Base-by-base conservation (phyloP, 2,113 vertebrate species). In the Hydrolagus affinis region DNA sequence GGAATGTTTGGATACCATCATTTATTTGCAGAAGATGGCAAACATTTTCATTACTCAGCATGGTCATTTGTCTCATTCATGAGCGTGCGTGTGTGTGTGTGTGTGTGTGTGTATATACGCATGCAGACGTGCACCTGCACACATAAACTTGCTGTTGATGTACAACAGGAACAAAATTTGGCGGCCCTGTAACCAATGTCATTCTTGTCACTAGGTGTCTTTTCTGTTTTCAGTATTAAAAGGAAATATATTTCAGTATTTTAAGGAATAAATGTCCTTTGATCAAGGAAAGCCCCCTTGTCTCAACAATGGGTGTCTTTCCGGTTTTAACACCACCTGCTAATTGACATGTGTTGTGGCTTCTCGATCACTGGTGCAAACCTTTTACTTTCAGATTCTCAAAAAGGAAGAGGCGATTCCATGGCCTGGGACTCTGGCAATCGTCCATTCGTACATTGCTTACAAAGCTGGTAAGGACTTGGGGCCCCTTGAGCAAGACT, bases 351-450 rank as follows among this genome's bases (percentile, higher is more conserved):
- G 85, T 87, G 32, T 25, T 74, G 88, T 87, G 86, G 44, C 44
- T 14, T 86, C n/a, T n/a, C 15, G 68, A 7, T 68, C 10, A 75
- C 57, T n/a, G 23, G 23, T 89, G 76, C 88, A 70, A 85, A 62
- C 85, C 86, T 57, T 90, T 88, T 87, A 88, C 86, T 93, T 94
- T 86, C 93, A 99, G 98, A 98, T 99, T 94, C 92, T 99, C 88
- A 99, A 99, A 89, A 99, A 99, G 89, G 98, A 99, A 92, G 98
- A 99, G 92, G 97, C 97, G 90, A 96, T 99, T 87, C 97, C 97
- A 1, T 99, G 98, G 98, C 98, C 98, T 4, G 98, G 98, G 64
- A 99, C 97, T 72, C 93, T 99, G 94, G 98, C 98, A 88, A 99
- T 99, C 66, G 98, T 99, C 89, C 98, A 99, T 94, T 99, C 98